Base-by-base conservation (phyloP, 92 coral and sea anemone species). In the Parazoanthus swiftii region DNA sequence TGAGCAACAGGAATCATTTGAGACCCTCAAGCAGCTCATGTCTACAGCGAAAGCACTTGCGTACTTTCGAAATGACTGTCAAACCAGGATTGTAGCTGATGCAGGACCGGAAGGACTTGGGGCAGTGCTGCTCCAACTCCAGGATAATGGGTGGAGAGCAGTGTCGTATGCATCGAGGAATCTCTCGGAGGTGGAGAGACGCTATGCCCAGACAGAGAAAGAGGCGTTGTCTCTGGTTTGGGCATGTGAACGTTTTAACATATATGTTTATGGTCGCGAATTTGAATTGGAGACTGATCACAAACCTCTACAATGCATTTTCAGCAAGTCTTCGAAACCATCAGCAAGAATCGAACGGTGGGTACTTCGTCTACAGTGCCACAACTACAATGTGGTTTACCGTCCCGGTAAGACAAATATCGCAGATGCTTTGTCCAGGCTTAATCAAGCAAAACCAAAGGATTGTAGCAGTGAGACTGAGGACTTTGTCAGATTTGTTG, bases 401-500 rank as follows among this genome's bases (percentile, higher is more conserved):
- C 89, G 88, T 9, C 93, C 90, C 1, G 92, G 91, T 7, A 92
- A 85, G 63, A 81, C 93, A 16, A 92, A 92, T 81, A 78, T 88
- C 46, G 93, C 91, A 35, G 94, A 91, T 68, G 81, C 91, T 37
- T 73, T 92, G 88, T 90, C 94, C 42, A 85, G 91, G 73, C 81
- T 90, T 44, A 29, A 29, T 29, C 33, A 29, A 29, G 33, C 33
- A 29, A 29, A 29, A 29, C 33, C 33, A 29, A 29, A 29, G 33
- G 33, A 29, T 29, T 29, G 33, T 29, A 29, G 33, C 33, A 29
- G 33, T 29, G 33, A 29, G 33, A 29, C 33, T 29, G 33, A 29
- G 33, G 33, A 29, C 33, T 29, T 29, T 29, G 33, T 29, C 33
- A 51, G 88, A 54, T 77, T 88, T 75, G 85, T 93, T 36, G 93